Percentiles rank a stretch among this genome's conserved stretches.
Evolutionary conservation across 2,797 vertebrate genomes (phyloP).

Genomic region (Danio jaintianensis): DNA sequence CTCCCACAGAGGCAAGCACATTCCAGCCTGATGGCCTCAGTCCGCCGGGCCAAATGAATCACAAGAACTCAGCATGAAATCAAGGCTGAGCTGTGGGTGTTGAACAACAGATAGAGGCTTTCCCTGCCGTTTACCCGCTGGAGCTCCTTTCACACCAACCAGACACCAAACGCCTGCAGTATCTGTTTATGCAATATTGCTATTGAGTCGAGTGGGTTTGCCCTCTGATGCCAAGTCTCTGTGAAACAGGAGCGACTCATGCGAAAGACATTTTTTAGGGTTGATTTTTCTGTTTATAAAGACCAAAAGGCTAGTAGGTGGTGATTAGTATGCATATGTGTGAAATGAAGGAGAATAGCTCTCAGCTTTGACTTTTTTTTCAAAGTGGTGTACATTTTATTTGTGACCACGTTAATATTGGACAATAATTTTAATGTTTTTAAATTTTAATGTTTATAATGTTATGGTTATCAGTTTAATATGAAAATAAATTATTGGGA

Average conservation of each 20-base stretch:
- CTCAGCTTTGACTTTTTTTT: no score
- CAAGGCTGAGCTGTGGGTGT: background rate
- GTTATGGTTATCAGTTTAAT: no score
- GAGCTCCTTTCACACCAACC: background rate
- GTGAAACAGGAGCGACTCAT: background rate
- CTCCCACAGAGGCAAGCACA: background rate
- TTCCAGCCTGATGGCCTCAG: background rate
- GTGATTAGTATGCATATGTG: no score
- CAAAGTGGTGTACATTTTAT: no score
- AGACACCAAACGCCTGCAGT: background rate
- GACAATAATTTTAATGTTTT: no score
- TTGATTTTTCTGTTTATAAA: background rate
- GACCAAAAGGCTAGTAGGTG: background rate
- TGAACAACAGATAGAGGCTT: slow-evolving; percentile 9
- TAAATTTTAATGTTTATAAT: no score
- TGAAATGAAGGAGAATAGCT: no score
- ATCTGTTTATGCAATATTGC: slow-evolving; percentile 32
- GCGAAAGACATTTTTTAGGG: background rate
- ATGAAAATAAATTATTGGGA: no score
- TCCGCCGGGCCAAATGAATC: background rate
- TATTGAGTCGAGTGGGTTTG: background rate
- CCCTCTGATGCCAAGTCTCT: background rate
- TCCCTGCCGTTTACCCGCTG: background rate
- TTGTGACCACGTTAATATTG: no score
- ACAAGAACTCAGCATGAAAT: background rate